Evolutionary conservation across 2,888 invertebrate genomes (phyloP).

Genomic region (Apotomis capreana): DNA sequence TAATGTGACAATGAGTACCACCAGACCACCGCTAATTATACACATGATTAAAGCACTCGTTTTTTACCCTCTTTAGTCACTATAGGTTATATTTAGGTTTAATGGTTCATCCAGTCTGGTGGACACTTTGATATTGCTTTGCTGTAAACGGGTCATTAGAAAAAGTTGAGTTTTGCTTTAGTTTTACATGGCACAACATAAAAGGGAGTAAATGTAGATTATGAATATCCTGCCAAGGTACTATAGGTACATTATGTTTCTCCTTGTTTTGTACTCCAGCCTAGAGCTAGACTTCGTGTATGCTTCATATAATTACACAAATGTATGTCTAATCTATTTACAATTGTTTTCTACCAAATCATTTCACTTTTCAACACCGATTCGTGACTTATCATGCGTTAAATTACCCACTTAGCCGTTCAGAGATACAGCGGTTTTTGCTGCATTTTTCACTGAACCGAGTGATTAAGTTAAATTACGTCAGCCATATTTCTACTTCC

Average conservation of each 20-base stretch:
- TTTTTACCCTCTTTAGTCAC: background rate
- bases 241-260: too few relatives aligned
- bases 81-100: slow-evolving; percentile 13
- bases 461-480: slow-evolving; percentile 23
- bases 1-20: slow-evolving; percentile 21
- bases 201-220: too few relatives aligned
- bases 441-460: slow-evolving; percentile 28
- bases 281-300: too few relatives aligned
- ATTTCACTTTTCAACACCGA: slow-evolving; percentile 25
- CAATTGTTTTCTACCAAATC: slow-evolving; percentile 10
- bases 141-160: background rate
- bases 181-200: too few relatives aligned
- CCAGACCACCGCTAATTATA: background rate
- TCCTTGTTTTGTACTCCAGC: too few relatives aligned
- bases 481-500: slow-evolving; percentile 15
- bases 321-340: slow-evolving; percentile 16
- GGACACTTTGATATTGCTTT: background rate
- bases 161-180: background rate
- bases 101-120: background rate
- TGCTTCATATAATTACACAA: too few relatives aligned
- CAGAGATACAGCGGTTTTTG: slow-evolving; percentile 30
- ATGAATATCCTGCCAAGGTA: too few relatives aligned
- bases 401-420: slow-evolving; percentile 27
- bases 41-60: background rate
- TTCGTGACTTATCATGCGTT: slow-evolving; percentile 34